Evolutionary conservation across 2,888 invertebrate genomes (phyloP), one percentile per base, ranked within the genome.

Genomic region (Tipula unca): DNA sequence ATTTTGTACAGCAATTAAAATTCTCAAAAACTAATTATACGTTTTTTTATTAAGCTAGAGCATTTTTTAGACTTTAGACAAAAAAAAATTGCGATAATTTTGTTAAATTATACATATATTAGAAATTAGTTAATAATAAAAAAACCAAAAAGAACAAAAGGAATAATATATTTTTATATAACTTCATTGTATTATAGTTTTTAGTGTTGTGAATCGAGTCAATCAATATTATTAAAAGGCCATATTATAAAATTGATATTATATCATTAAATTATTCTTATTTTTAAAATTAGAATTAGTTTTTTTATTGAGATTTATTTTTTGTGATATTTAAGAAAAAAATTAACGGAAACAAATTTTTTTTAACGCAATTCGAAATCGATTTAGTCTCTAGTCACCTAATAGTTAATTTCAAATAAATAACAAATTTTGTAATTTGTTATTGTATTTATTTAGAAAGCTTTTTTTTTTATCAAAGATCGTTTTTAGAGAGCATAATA

Each of bases 131-230:
- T 17, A 48, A 48, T 48, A 17, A 48, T 17, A 48, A 36, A 48
- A 48, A 48, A 69, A 69, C 69, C 69, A 69, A 69, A 69, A 69
- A 69, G 17, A 54, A 54, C 48, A 54, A 54, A 17, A 17, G 48
- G 48, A 17, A 54, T 54, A 69, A 69, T 69, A 69, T 69, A 69
- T 69, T 69, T 69, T 69, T 69, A 69, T 69, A 69, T n/a, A 69
- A 69, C 69, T 69, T 69, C 69, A 10, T 25, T 69, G 69, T 69
- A 69, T 69, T 69, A 69, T 69, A 69, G 20, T 69, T 69, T 69
- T 69, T 69, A 69, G 69, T 69, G 69, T 69, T 69, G 69, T 69
- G 69, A 69, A 69, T 69, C 69, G 69, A 69, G 69, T 69, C 69
- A 69, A 69, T 69, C 69, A 69, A 69, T 69, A 69, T 69, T 69